Evolutionary conservation across 2,797 vertebrate genomes (phyloP), one percentile per base, ranked within the genome.

Genomic region (Crocidura indochinensis): DNA sequence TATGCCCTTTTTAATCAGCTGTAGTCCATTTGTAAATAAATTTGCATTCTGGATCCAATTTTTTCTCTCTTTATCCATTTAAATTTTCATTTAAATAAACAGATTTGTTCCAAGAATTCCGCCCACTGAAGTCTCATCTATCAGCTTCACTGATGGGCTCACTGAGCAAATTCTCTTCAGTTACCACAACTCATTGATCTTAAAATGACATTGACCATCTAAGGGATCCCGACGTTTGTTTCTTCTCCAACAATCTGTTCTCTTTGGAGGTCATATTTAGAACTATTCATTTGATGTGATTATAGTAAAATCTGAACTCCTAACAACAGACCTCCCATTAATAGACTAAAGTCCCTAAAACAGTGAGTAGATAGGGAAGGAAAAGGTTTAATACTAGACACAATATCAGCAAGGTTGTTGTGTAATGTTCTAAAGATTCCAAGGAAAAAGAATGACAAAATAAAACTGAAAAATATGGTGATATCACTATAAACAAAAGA

Each of bases 51-150:
- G 17, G 20, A 71, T 81, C 20, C 20, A 78, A 26, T n/a, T 82
- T 91, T 69, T 47, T 90, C 86, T 24, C 46, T 60, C 73, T 65
- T 82, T 90, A 76, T 72, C 72, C 46, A 62, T 64, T 74, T 82
- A 60, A 11, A 74, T 65, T 69, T 26, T 71, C 49, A 81, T 49
- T 68, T 49, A 74, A 77, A 74, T 65, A 47, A 44, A n/a, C 10
- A 49, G 9, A 68, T 53, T 9, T 6, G 15, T 77, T 73, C 47
- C 49, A 74, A 44, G 27, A 22, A 11, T 26, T n/a, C 2, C 29
- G 10, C 14, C 20, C 29, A 0, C 5, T 9, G 14, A 38, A 9
- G 2, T 67, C 78, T 51, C 53, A 46, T 29, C 62, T 2, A 26
- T 31, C 47, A 75, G 76, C 22, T 22, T 71, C 8, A 27, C 46